Conservation (phyloP, 2,113 vertebrate species). For the Proteles cristata region DNA sequence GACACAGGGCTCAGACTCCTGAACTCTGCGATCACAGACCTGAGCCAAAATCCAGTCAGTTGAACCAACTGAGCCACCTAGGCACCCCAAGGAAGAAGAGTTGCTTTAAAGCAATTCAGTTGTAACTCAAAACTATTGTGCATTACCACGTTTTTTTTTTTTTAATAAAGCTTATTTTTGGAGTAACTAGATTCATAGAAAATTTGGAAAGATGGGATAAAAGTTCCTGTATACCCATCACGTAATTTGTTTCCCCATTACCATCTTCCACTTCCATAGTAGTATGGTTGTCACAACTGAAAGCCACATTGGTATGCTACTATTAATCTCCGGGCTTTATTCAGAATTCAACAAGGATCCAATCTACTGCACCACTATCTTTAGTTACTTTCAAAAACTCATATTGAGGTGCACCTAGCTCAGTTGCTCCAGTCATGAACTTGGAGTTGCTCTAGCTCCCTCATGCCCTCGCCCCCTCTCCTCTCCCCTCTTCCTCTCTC, state of each 20-base stretch:
- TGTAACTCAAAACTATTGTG: neutral
- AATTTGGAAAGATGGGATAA: neutral
- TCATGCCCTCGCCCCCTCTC: too few species aligned
- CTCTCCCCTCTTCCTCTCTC: too few species aligned
- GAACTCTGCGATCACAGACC: too few species aligned
- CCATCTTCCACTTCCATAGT: neutral
- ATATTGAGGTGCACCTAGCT: too few species aligned
- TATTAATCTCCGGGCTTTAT: neutral
- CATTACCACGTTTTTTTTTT: neutral
- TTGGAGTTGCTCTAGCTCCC: too few species aligned
- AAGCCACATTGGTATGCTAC: neutral
- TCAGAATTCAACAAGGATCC: neutral
- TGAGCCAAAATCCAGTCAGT: too few species aligned
- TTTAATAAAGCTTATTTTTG: neutral
- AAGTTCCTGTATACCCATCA: neutral
- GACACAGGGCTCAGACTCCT: too few species aligned
- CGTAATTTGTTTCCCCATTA: neutral
- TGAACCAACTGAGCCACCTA: too few species aligned
- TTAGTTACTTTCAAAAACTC: neutral
- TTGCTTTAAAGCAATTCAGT: neutral
- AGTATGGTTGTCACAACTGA: neutral
- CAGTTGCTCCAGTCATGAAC: too few species aligned
- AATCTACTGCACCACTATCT: neutral
- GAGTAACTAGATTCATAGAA: conserved; percentile 24
- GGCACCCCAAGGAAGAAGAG: too few species aligned